Evolutionary conservation across 1,140 invertebrate species (phyloP).

Genomic region (Prorops nasuta): DNA sequence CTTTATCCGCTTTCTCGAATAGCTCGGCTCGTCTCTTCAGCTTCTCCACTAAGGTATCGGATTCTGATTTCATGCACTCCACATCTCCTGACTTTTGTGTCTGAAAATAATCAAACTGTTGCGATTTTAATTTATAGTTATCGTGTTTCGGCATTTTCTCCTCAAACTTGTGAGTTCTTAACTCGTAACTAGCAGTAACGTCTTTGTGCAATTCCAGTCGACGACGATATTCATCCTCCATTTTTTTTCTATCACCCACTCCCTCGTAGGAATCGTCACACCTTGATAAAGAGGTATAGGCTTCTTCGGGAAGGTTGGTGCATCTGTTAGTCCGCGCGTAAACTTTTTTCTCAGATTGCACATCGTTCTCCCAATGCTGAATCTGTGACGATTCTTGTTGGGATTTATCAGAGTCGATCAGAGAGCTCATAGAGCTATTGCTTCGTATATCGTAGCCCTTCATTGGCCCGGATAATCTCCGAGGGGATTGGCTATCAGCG

Average conservation of each 20-base stretch:
- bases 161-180: slow-evolving; percentile 46
- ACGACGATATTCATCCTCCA: slow-evolving; percentile 17
- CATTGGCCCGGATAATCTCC: slow-evolving; percentile 52
- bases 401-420: slow-evolving; percentile 53
- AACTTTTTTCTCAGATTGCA: slow-evolving; percentile 27
- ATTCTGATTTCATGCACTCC: slow-evolving; percentile 39
- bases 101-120: slow-evolving; percentile 30
- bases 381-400: slow-evolving; percentile 46
- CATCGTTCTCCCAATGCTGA: slow-evolving; percentile 25
- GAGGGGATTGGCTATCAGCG: slow-evolving; percentile 50
- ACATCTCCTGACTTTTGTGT: slow-evolving; percentile 13
- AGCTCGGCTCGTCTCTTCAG: too few species aligned
- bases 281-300: slow-evolving; percentile 15
- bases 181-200: slow-evolving; percentile 39
- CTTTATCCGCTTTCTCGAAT: too few species aligned
- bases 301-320: slow-evolving; percentile 19
- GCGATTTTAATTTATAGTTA: slow-evolving; percentile 31
- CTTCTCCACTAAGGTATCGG: slow-evolving; percentile 48
- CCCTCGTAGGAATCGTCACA: slow-evolving; percentile 18
- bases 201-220: slow-evolving; percentile 16
- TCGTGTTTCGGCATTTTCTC: slow-evolving; percentile 50
- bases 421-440: slow-evolving; percentile 52
- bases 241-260: slow-evolving; percentile 6
- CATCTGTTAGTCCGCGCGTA: slow-evolving; percentile 22
- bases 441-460: slow-evolving; percentile 55